Percentiles rank a stretch among this genome's conserved stretches.
Conservation (phyloP, 2,113 vertebrate genomes). For the Protobothrops flavoviridis region DNA sequence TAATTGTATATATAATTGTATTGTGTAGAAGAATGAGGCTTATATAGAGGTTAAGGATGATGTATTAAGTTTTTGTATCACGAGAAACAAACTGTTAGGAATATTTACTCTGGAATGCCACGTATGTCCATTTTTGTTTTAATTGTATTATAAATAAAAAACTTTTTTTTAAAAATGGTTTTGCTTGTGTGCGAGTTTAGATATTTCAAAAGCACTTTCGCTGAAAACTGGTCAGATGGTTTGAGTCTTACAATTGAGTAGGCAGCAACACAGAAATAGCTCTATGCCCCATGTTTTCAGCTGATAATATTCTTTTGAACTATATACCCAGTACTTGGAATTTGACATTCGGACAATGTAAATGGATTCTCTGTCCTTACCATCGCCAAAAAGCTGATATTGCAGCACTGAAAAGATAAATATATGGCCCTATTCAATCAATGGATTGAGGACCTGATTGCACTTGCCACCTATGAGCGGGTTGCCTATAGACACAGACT, state of each 20-base stretch:
- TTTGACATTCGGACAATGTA: neutral
- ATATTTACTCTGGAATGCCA: too few relatives aligned
- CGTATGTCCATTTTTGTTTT: too few relatives aligned
- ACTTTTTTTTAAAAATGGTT: too few relatives aligned
- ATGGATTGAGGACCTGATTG: neutral
- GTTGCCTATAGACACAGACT: neutral
- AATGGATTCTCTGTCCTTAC: neutral
- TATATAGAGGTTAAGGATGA: too few relatives aligned
- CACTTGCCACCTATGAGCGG: neutral
- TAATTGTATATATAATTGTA: too few relatives aligned
- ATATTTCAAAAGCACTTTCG: neutral
- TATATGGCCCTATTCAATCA: neutral
- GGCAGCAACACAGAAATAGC: neutral
- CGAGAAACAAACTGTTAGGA: too few relatives aligned
- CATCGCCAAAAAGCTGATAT: neutral
- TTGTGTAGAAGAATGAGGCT: too few relatives aligned
- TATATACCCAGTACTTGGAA: neutral
- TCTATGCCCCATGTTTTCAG: neutral
- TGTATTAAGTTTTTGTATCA: too few relatives aligned
- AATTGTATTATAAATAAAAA: too few relatives aligned
- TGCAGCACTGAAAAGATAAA: neutral
- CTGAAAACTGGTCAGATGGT: neutral
- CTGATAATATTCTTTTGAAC: neutral
- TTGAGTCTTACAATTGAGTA: neutral
- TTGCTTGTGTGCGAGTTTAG: neutral